A percentile compares a stretch with the other conserved stretches of the same genome.
These are phyloP conservation scores for Squalus acanthias DNA, from an alignment of 2,797 vertebrate genomes.

Conservation along the genomic window DNA sequence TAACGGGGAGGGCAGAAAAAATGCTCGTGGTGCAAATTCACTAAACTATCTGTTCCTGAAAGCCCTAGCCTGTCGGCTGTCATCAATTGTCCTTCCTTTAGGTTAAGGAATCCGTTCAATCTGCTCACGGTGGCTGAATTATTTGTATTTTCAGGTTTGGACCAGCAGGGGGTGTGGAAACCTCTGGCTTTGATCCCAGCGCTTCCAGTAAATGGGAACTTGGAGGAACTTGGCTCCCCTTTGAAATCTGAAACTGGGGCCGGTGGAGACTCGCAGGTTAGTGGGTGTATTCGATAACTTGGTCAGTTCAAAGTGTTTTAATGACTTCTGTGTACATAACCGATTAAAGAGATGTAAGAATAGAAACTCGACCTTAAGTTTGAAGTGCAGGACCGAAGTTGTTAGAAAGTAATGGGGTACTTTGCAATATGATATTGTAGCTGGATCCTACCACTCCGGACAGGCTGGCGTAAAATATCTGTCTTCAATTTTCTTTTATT, in stretches of 20 bases:
- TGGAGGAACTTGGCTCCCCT: not conserved
- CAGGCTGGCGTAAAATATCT: not conserved
- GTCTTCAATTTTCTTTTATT: not conserved
- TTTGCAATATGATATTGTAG: not conserved
- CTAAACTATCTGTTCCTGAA: not conserved
- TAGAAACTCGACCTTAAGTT: not conserved
- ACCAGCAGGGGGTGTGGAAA: not conserved
- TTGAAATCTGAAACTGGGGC: not conserved
- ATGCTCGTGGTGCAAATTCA: not conserved
- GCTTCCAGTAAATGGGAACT: slow-evolving; percentile 15
- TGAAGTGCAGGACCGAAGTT: not conserved
- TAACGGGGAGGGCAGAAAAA: not conserved
- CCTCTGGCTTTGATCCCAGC: not conserved
- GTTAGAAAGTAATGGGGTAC: not conserved
- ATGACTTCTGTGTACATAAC: not conserved
- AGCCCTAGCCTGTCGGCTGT: not conserved
- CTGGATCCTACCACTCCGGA: not conserved
- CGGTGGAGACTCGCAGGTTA: not conserved
- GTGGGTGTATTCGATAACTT: not conserved
- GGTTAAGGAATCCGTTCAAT: not conserved
- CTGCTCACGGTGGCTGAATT: not conserved
- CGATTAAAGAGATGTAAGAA: not conserved
- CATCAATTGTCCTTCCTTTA: not conserved
- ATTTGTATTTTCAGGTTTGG: not conserved
- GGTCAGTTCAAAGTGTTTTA: not conserved